A percentile compares a stretch with the other conserved stretches of the same genome.
phyloP scores from a whole-genome alignment of 2,113 vertebrate species.

The Motacilla alba region DNA sequence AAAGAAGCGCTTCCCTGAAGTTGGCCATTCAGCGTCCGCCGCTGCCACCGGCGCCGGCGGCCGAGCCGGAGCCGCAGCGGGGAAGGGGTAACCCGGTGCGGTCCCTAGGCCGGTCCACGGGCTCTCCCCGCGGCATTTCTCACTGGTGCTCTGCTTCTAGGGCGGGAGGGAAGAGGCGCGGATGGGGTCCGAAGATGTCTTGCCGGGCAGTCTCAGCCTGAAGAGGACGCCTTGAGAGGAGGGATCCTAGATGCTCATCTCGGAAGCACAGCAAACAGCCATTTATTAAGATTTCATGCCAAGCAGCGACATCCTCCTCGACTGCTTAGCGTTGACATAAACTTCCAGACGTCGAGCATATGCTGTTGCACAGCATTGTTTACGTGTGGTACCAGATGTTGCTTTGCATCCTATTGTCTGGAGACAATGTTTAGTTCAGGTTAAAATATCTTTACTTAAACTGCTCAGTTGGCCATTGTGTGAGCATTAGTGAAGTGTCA shows the following conservation, averaged over 20 bases:
- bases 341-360: slow-evolving; percentile 53
- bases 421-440: slow-evolving; percentile 60
- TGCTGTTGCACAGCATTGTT: slow-evolving; percentile 23
- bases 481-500: slow-evolving; percentile 77
- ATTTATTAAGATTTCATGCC: slow-evolving; percentile 1
- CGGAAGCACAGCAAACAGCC: neutral
- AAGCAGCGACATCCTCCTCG: neutral
- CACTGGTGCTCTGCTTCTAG: neutral
- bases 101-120: neutral
- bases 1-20: slow-evolving; percentile 35
- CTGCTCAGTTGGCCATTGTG: slow-evolving; percentile 60
- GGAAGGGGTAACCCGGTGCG: neutral
- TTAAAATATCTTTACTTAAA: slow-evolving; percentile 64
- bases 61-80: neutral
- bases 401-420: slow-evolving; percentile 67
- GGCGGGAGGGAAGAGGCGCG: neutral
- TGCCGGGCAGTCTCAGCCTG: neutral
- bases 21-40: neutral
- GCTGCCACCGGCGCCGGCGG: neutral
- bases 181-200: neutral
- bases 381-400: slow-evolving; percentile 53
- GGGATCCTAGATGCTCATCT: neutral
- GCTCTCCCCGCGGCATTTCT: neutral
- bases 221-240: neutral
- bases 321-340: slow-evolving; percentile 19